Conservation (phyloP, 2,888 invertebrate genomes). For the Drosophila quasianomalipes region DNA sequence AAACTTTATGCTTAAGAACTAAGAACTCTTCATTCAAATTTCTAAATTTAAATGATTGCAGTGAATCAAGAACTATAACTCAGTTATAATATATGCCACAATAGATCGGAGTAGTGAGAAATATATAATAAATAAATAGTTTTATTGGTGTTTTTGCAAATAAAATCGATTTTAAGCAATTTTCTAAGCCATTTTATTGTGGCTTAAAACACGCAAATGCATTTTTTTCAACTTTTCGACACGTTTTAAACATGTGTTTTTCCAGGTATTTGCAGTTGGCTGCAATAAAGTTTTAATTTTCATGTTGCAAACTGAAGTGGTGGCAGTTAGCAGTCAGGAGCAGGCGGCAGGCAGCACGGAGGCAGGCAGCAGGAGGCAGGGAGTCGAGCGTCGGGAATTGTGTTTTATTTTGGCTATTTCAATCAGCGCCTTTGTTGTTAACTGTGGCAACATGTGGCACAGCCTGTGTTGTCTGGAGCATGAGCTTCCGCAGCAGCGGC, state of each 20-base stretch:
- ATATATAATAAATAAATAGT: neutral
- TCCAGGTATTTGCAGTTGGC: neutral
- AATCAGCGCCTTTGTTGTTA: slow-evolving; percentile 58
- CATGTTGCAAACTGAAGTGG: slow-evolving; percentile 41
- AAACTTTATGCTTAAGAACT: too few relatives aligned
- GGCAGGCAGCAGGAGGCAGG: fast-evolving
- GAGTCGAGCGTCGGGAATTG: neutral
- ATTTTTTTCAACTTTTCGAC: neutral
- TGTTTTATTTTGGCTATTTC: slow-evolving; percentile 42
- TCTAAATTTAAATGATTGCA: neutral
- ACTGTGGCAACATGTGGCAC: slow-evolving; percentile 36
- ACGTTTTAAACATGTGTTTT: neutral
- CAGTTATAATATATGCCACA: neutral
- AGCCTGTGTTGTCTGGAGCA: slow-evolving; percentile 23
- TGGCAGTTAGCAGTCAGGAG: slow-evolving; percentile 14
- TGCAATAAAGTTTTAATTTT: slow-evolving; percentile 31
- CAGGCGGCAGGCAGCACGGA: neutral
- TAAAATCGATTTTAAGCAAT: neutral
- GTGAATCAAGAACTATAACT: neutral
- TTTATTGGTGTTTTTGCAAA: neutral
- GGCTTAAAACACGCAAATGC: neutral
- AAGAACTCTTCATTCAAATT: neutral
- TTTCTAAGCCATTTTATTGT: neutral
- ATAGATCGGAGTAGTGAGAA: too few relatives aligned
- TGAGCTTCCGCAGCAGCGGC: slow-evolving; percentile 70